Evolutionary conservation across 2,888 invertebrate genomes (phyloP), one percentile per base, ranked within the genome.

Genomic region (Orchestes rusci): DNA sequence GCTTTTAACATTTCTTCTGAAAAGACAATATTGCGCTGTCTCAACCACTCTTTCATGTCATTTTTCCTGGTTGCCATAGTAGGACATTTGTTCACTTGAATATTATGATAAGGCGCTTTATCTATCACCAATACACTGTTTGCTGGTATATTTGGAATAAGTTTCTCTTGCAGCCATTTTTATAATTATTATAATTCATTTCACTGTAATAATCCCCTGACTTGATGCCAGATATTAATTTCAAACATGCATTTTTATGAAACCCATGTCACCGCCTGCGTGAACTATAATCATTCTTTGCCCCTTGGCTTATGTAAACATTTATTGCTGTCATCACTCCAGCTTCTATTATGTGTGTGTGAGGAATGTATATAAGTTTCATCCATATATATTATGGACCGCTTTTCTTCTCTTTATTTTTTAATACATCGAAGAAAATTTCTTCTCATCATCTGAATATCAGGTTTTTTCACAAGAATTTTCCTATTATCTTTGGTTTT

Each of bases 111-210:
- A 17, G 43, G 41, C 4, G 39, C 47, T 39, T 58, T 58, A 38
- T 58, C 56, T 17, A 57, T 49, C 10, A 57, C 54, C 3, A 55
- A 30, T n/a, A 56, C 50, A 18, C 48, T 50, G n/a, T 42, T 42
- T 31, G 40, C 41, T 5, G 50, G 49, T 19, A 56, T 42, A 49
- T 56, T 56, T 10, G 39, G 39, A 16, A 52, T 30, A n/a, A 45
- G 29, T 45, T 50, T 48, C 19, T 36, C 32, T 31, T 16, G 7
- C 12, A 34, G 18, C 48, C 48, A 50, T 52, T 53, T 31, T 43
- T 30, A 27, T 47, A 53, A 39, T 53, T 44, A 13, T 43, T 27
- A 19, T 32, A 46, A 34, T 52, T 44, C 40, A 51, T 48, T 17
- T 52, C 45, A 13, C 46, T 32, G 30, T 46, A 36, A 17, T 46